Base-by-base conservation (phyloP, 2,888 invertebrate genomes). In the Serripes groenlandicus region DNA sequence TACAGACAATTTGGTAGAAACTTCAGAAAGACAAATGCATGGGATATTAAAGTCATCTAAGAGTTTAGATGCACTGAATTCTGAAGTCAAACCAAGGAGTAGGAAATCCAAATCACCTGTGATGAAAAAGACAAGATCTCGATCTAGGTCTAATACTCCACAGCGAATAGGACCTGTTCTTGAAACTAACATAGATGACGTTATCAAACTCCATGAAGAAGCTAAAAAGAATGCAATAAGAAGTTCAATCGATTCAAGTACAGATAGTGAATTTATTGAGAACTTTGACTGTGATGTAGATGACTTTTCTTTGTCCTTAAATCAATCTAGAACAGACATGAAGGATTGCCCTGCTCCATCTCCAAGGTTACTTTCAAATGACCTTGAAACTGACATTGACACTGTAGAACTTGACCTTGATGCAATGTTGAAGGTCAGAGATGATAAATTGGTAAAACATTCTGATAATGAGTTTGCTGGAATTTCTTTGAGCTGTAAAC, bases 361-460 rank as follows among this genome's bases (percentile, higher is more conserved):
- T 3, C 49, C 54, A 9, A 56, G 83, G 37, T 66, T 86, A 23
- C 42, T 86, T n/a, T 83, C 86, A 18, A 73, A 78, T 78, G 83
- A 86, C 68, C 37, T 86, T n/a, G 86, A 86, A 74, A 86, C 86
- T 30, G 86, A 86, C 35, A 86, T 86, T 66, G 86, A 86, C 49
- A 66, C 76, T n/a, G 83, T 71, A 3, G 86, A 86, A 49, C 81
- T 78, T 23, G 81, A 86, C 49, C 76, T 86, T 42, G 79, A 77
- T 52, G 49, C 4, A 26, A 30, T 83, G 23, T 30, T 79, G 23
- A 77, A 79, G 52, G 64, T 54, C 9, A 58, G 30, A 35, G n/a
- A 26, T 21, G 23, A 2, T 23, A 56, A 7, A 35, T 26, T 34
- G 23, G 23, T 18, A 9, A 26, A 34, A n/a, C 21, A 7, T 21